Evolutionary conservation across 2,113 vertebrate species (phyloP), one percentile per base, ranked within the genome.

Genomic region (Bufo bufo): DNA sequence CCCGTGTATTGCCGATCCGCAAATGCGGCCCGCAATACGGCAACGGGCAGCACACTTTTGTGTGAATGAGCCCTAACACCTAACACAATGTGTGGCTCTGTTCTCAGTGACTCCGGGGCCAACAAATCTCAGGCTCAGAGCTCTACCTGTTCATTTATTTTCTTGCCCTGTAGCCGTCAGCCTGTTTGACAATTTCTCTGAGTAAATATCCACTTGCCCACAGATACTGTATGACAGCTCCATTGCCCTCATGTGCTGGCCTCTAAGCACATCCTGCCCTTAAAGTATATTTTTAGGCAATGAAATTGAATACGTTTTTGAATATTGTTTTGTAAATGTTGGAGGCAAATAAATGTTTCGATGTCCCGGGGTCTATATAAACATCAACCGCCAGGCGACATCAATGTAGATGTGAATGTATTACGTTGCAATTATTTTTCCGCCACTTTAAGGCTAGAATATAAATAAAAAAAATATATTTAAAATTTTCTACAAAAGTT

Each of bases 131-230:
- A 12, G 11, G 33, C 54, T 33, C 3, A 3, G 17, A 80, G 23
- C 16, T 33, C 77, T 43, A 80, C 52, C 77, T 80, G 52, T 33
- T 59, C 2, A 83, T n/a, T 83, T 50, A 3, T 59, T 58, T n/a
- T 43, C 10, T 80, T 52, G 45, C 61, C 81, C 81, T 66, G 17
- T 52, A 52, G 61, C 81, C 7, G 33, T 43, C 6, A 33, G 10
- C 66, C 11, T 50, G 61, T 83, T 49, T 45, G 43, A 61, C 66
- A 83, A 83, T 83, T 83, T 49, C 49, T 83, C 19, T 19, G 17
- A 81, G 59, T 20, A 65, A 82, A 49, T 65, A 13, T 50, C 58
- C 23, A 20, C 59, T 45, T 43, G 59, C 81, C 59, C 81, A 47
- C 81, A 83, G 81, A 83, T 23, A 66, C 61, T 14, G 61, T 69